These are phyloP conservation scores for Panthera leo DNA, from an alignment of 2,113 vertebrate species.

Conservation along the genomic window DNA sequence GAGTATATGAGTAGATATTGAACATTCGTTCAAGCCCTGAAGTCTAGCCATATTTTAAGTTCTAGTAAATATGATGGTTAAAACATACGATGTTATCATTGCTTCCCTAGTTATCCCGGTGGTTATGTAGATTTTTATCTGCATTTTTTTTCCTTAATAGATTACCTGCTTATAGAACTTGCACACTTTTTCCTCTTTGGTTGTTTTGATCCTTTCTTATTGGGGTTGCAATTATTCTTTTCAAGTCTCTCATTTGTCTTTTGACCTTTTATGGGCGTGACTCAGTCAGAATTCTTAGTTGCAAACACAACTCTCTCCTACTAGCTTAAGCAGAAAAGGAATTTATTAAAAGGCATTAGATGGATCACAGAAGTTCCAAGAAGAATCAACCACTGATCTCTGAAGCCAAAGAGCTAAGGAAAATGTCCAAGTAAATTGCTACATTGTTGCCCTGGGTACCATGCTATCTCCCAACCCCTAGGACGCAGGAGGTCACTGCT, in stretches of 20 bases:
- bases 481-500: accelerated
- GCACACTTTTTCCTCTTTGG: slow-evolving; percentile 6
- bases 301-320: background rate
- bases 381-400: background rate
- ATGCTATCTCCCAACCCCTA: background rate
- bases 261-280: background rate
- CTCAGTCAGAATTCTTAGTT: slow-evolving; percentile 3
- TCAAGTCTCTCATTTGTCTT: background rate
- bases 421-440: background rate
- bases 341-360: background rate
- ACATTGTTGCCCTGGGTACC: accelerated
- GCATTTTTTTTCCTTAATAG: background rate
- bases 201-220: slow-evolving; percentile 16
- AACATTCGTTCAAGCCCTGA: background rate
- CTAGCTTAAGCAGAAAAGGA: background rate
- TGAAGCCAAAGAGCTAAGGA: background rate
- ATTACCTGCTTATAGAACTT: background rate
- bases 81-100: background rate
- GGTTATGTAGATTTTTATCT: background rate
- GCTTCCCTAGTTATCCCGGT: background rate
- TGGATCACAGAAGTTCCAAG: background rate
- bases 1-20: background rate
- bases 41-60: slow-evolving; percentile 13
- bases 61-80: background rate
- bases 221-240: slow-evolving; percentile 20